phyloP scores from a whole-genome alignment of 2,888 invertebrate genomes.

The Dastarcus helophoroides region DNA sequence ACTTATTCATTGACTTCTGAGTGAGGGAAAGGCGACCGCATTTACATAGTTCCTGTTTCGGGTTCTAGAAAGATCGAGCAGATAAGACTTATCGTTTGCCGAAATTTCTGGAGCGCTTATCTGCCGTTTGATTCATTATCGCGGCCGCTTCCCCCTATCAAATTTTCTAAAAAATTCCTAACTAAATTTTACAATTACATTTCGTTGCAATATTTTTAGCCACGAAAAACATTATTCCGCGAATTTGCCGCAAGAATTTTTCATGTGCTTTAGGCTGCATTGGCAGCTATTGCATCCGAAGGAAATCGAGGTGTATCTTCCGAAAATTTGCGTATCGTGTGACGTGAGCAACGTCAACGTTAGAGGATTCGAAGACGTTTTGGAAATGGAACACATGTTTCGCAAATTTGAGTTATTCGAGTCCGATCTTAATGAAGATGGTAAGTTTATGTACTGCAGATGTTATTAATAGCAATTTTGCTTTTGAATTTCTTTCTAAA shows the following conservation, averaged over 20 bases:
- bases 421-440: slow-evolving; percentile 28
- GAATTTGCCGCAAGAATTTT: slow-evolving; percentile 6
- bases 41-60: too few species aligned
- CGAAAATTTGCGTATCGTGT: slow-evolving; percentile 44
- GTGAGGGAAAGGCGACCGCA: too few species aligned
- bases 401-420: slow-evolving; percentile 39
- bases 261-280: slow-evolving; percentile 13
- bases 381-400: slow-evolving; percentile 29
- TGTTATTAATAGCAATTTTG: not conserved
- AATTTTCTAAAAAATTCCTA: too few species aligned
- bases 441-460: slow-evolving; percentile 15
- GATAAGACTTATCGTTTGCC: too few species aligned
- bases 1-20: too few species aligned
- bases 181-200: too few species aligned
- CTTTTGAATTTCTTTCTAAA: not conserved
- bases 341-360: slow-evolving; percentile 29
- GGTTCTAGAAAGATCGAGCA: too few species aligned
- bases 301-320: slow-evolving; percentile 40
- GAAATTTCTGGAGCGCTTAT: too few species aligned
- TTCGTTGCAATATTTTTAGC: slow-evolving; percentile 21
- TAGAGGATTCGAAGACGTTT: slow-evolving; percentile 17
- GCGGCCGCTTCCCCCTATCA: too few species aligned
- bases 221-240: slow-evolving; percentile 21
- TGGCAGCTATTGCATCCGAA: slow-evolving; percentile 32
- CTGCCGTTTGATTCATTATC: too few species aligned